These are phyloP conservation scores for Gibbula magus DNA, from an alignment of 2,888 invertebrate genomes.

Conservation along the genomic window DNA sequence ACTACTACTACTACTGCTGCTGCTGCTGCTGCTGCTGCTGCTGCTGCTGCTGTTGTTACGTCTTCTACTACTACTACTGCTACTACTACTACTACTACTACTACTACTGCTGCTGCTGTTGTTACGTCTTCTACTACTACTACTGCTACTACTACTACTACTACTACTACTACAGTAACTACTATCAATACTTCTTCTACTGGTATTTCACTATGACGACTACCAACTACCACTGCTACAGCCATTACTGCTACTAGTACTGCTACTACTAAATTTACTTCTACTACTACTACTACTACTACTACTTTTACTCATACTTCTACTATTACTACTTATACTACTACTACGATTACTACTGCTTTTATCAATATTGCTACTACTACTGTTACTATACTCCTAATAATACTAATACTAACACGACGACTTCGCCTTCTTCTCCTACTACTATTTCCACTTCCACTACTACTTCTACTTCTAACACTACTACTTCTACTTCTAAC, in stretches of 20 bases:
- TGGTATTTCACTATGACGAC: too few species aligned
- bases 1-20: slow-evolving; percentile 19
- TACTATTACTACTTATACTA: background rate
- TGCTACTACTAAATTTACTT: too few species aligned
- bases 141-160: background rate
- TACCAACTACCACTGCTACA: too few species aligned
- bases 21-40: slow-evolving; percentile 21
- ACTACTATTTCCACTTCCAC: too few species aligned
- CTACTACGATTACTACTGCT: background rate
- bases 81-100: slow-evolving; percentile 21
- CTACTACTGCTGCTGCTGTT: background rate
- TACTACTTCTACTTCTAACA: too few species aligned
- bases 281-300: background rate
- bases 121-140: background rate
- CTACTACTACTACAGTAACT: background rate
- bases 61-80: slow-evolving; percentile 19
- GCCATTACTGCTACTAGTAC: too few species aligned
- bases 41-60: slow-evolving; percentile 22
- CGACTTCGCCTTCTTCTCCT: too few species aligned
- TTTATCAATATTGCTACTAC: background rate
- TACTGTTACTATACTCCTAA: too few species aligned
- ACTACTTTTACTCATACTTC: background rate
- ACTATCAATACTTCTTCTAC: background rate
- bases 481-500: too few species aligned
- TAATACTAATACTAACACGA: too few species aligned